These are phyloP conservation scores for Drosophila pegasa DNA, from an alignment of 2,888 invertebrate species.

Conservation along the genomic window DNA sequence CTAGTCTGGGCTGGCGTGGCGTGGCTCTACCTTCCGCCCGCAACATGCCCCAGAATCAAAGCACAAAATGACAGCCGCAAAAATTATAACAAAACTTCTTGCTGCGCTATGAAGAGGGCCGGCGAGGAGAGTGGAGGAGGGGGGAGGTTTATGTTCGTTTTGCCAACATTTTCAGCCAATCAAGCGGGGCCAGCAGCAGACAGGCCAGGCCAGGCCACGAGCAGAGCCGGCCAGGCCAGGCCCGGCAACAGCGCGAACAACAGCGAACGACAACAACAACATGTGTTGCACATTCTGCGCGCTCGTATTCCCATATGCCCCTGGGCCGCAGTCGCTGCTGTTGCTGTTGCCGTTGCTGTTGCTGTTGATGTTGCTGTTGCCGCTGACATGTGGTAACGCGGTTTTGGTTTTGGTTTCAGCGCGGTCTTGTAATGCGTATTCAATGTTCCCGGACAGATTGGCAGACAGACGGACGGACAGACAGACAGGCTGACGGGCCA, in stretches of 20 bases:
- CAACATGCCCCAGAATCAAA: conserved; percentile 59
- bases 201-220: conserved; percentile 42
- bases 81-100: conserved; percentile 77
- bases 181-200: conserved; percentile 71
- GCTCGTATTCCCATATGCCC: conserved; percentile 64
- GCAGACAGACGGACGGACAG: conserved; percentile 42
- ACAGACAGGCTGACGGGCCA: conserved; percentile 40
- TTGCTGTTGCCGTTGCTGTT: background rate
- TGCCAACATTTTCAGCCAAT: conserved; percentile 74
- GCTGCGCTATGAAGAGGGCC: background rate
- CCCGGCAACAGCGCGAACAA: conserved; percentile 57
- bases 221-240: conserved; percentile 4
- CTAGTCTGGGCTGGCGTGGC: conserved; percentile 22
- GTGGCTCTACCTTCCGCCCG: conserved; percentile 18
- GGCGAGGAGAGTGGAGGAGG: background rate
- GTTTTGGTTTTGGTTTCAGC: conserved; percentile 72
- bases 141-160: conserved; percentile 35
- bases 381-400: conserved; percentile 81
- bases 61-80: conserved; percentile 70
- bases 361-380: conserved; percentile 37
- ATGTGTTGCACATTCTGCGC: conserved; percentile 75
- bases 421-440: conserved; percentile 81
- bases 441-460: conserved; percentile 73
- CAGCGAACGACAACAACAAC: conserved; percentile 65
- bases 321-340: conserved; percentile 42